A percentile compares a stretch with the other conserved stretches of the same genome.
Evolutionary conservation across 2,113 vertebrate species (phyloP).

Genomic region (Microcebus tavaratra): DNA sequence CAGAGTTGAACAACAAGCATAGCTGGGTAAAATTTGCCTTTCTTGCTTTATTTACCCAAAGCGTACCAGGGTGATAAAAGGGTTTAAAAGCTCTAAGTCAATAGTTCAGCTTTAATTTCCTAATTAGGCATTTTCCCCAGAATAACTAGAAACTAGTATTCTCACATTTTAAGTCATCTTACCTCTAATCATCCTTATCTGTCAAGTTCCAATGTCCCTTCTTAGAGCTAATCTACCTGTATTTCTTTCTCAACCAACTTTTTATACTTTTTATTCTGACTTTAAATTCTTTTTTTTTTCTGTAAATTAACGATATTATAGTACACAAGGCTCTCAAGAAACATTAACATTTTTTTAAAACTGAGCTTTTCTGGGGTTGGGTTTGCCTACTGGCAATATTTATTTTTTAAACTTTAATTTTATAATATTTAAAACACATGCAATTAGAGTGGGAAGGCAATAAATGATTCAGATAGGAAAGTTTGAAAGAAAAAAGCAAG

Average conservation of each 20-base stretch:
- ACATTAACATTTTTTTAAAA: constrained; percentile 5
- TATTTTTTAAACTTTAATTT: constrained; percentile 71
- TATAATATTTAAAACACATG: constrained; percentile 72
- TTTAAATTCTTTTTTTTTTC: background rate
- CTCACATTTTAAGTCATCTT: background rate
- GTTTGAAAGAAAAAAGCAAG: constrained; percentile 77
- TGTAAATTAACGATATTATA: background rate
- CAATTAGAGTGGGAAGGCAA: constrained; percentile 47
- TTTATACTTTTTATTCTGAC: constrained; percentile 27
- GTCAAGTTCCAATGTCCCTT: background rate
- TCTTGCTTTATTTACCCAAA: background rate
- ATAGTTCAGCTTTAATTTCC: constrained; percentile 37
- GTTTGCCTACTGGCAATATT: constrained; percentile 54
- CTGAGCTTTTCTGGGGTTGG: constrained; percentile 17
- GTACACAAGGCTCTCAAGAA: constrained; percentile 3
- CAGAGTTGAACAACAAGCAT: background rate
- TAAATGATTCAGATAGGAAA: constrained; percentile 75
- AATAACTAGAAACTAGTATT: background rate
- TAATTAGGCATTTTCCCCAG: constrained; percentile 28
- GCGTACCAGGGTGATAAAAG: constrained; percentile 4
- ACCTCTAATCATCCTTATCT: background rate
- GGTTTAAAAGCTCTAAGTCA: constrained; percentile 31
- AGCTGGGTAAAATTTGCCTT: background rate
- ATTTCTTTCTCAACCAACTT: constrained; percentile 31
- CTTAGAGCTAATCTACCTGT: background rate